phyloP scores from a whole-genome alignment of 1,140 invertebrate genomes.

The Drosophila leontia region DNA sequence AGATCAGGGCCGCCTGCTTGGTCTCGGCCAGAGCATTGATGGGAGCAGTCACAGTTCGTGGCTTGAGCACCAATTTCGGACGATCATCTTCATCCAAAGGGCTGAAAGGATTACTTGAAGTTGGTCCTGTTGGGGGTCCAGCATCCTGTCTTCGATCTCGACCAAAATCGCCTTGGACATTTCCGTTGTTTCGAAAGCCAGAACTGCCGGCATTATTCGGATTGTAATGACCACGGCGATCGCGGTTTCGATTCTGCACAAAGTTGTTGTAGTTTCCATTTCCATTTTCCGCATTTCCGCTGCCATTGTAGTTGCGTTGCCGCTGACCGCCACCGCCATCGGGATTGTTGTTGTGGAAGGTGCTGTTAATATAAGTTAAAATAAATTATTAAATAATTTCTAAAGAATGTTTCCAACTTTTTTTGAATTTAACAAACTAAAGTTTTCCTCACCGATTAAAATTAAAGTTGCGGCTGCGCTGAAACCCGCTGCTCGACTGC shows the following conservation, averaged over 20 bases:
- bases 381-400: too few species aligned
- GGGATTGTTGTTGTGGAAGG: conserved; percentile 24
- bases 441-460: conserved; percentile 48
- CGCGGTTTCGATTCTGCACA: conserved; percentile 77
- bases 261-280: conserved; percentile 57
- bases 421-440: neutral
- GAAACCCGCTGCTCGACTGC: conserved; percentile 37
- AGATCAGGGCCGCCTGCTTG: conserved; percentile 92
- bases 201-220: conserved; percentile 40
- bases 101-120: conserved; percentile 3
- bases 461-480: conserved; percentile 54
- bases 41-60: conserved; percentile 92
- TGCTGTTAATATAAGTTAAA: neutral
- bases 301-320: conserved; percentile 6
- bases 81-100: conserved; percentile 88
- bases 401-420: too few species aligned
- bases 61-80: conserved; percentile 92
- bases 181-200: conserved; percentile 8
- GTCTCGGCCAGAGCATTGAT: conserved; percentile 93
- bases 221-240: conserved; percentile 72
- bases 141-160: neutral
- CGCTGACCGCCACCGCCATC: conserved; percentile 8
- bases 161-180: neutral
- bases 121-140: neutral
- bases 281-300: conserved; percentile 19